Base-by-base conservation (phyloP, 1,140 invertebrate species). In the Sitophilus oryzae region DNA sequence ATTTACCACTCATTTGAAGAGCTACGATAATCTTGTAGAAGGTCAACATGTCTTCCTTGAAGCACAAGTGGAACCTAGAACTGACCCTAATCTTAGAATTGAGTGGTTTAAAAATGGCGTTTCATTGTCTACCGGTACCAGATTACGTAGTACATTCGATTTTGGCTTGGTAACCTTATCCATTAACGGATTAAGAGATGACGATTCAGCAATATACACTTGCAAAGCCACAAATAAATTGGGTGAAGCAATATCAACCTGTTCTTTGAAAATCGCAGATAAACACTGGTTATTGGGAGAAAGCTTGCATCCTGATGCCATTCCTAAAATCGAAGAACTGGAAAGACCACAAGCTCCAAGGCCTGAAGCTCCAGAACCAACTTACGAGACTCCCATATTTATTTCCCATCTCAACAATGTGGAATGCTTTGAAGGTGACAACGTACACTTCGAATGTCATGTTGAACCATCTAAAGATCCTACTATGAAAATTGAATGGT, bases 401-500 rank as follows among this genome's bases (percentile, higher is more conserved):
- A 91, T 93, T 42, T 84, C 86, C 36, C 91, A 94, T 71, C 74
- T 96, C 42, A 94, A 94, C 69, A 91, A 95, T 66, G 85, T 94
- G 9, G 83, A 91, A 65, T 89, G 88, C 64, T 84, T 84, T 51
- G 94, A 98, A 77, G 87, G 86, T 43, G 91, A 95, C 53, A 88
- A 86, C 54, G 89, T 86, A 59, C 91, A 93, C 72, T 98, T 99
- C 67, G 92, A 96, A 73, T 96, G 92, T 70, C 86, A 88, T 60
- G 90, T 98, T 3, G 88, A 96, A 70, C 94, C 94, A 30, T 86
- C 91, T 9, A 89, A 91, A 70, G 94, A 98, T 75, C 93, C 93
- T 1, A 95, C 90, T 9, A 84, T 97, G 77, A 88, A 87, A 65
- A 89, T 95, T 62, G 90, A 93, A 74, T 93, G 91, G 89, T 91